Percentiles rank a stretch among this genome's conserved stretches.
Conservation (phyloP, 1,140 invertebrate species). For the Glomeris maerens region DNA sequence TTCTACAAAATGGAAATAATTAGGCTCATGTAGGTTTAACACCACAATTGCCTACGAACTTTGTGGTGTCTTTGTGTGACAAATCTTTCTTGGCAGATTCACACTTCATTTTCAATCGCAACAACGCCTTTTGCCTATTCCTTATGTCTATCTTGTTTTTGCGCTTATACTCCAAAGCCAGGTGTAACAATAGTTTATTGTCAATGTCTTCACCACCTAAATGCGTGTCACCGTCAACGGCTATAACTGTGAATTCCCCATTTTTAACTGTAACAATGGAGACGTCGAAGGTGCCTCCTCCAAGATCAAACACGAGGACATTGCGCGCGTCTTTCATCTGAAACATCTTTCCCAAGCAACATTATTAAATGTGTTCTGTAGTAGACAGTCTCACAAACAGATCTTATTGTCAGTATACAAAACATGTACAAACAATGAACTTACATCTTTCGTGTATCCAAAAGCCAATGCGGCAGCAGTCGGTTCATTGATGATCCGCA, state of each 20-base stretch:
- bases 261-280: constrained; percentile 90
- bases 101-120: constrained; percentile 82
- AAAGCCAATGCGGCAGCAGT: constrained; percentile 35
- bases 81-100: too few relatives aligned
- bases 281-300: constrained; percentile 96
- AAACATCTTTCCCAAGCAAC: too few relatives aligned
- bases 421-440: too few relatives aligned
- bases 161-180: constrained; percentile 89
- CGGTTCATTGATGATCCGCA: constrained; percentile 55
- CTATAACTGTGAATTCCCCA: too few relatives aligned
- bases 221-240: constrained; percentile 93
- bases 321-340: constrained; percentile 91
- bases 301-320: too few relatives aligned
- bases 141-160: constrained; percentile 92
- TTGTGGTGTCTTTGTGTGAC: too few relatives aligned
- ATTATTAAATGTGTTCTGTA: too few relatives aligned
- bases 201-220: constrained; percentile 96
- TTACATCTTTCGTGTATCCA: constrained; percentile 35
- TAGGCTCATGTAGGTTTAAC: too few relatives aligned
- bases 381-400: too few relatives aligned
- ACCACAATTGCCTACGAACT: too few relatives aligned
- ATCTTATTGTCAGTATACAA: too few relatives aligned
- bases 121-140: constrained; percentile 73
- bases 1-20: too few relatives aligned
- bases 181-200: constrained; percentile 88